Percentiles rank a stretch among this genome's conserved stretches.
These are phyloP conservation scores for Xestoiulus laeticollis DNA, from an alignment of 2,888 invertebrate species.

Conservation along the genomic window DNA sequence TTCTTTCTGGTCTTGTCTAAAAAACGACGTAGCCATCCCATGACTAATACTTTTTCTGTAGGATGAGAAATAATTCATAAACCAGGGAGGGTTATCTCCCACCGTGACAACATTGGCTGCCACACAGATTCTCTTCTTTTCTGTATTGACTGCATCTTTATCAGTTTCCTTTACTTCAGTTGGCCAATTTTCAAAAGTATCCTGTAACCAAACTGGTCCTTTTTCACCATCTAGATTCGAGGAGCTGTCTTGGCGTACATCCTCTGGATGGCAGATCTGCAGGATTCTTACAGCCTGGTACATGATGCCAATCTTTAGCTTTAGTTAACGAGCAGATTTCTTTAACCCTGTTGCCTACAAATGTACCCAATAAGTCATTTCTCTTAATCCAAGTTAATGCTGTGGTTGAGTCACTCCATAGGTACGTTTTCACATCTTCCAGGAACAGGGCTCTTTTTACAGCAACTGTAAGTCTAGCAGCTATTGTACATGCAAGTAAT, in stretches of 20 bases:
- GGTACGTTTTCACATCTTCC: background rate
- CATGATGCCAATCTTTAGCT: slow-evolving; percentile 50
- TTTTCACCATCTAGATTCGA: background rate
- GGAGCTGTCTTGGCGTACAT: background rate
- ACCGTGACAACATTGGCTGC: too few relatives aligned
- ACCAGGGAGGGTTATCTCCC: background rate
- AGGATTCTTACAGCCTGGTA: background rate
- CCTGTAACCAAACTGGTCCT: background rate
- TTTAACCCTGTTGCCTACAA: background rate
- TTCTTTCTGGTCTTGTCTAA: background rate
- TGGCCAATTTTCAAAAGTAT: background rate
- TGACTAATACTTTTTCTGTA: background rate
- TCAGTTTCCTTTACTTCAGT: background rate
- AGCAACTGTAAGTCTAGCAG: background rate
- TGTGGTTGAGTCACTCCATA: background rate
- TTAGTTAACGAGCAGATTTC: slow-evolving; percentile 61
- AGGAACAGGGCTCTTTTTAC: background rate
- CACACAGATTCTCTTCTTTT: background rate
- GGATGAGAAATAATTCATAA: background rate
- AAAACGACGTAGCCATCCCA: background rate
- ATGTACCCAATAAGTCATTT: background rate
- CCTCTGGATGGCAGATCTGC: background rate
- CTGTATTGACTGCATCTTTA: background rate
- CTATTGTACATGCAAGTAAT: background rate
- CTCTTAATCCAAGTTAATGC: background rate